Percentiles rank a stretch among this genome's conserved stretches.
phyloP scores from a whole-genome alignment of 92 coral and sea anemone genomes.

The Scolanthus callimorphus region DNA sequence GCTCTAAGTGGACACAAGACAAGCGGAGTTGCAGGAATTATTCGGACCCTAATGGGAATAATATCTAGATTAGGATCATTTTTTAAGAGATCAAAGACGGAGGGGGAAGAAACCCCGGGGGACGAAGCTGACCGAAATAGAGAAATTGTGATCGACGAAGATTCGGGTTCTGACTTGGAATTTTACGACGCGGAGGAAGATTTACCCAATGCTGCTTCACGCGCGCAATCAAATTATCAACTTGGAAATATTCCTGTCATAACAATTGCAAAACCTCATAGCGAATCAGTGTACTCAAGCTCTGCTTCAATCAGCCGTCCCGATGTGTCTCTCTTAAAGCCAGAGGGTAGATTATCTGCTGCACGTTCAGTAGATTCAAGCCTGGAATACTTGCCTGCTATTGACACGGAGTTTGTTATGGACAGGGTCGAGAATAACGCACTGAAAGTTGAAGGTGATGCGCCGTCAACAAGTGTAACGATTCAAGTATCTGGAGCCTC shows the following conservation, averaged over 20 bases:
- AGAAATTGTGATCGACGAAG: neutral
- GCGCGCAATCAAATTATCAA: conserved; percentile 13
- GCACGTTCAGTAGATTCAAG: neutral
- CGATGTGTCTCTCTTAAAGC: neutral
- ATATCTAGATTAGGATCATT: conserved; percentile 39
- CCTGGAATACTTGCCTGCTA: neutral
- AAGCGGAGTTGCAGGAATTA: conserved; percentile 32
- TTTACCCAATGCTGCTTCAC: conserved; percentile 10
- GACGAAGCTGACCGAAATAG: neutral
- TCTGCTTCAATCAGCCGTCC: neutral
- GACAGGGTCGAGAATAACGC: neutral
- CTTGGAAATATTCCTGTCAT: neutral
- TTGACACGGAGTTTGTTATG: neutral
- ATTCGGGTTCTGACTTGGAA: conserved; percentile 23
- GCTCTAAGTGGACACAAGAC: conserved; percentile 22
- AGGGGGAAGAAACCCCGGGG: conserved; percentile 3
- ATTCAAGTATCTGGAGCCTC: neutral
- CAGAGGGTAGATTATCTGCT: neutral
- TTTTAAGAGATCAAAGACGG: conserved; percentile 25
- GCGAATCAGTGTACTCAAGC: neutral
- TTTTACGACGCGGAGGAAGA: conserved; percentile 37
- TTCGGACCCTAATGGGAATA: conserved; percentile 29
- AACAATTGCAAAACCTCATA: neutral
- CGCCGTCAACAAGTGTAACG: neutral
- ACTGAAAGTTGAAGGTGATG: neutral